Evolutionary conservation across 92 coral and sea anemone species (phyloP), one percentile per base, ranked within the genome.

Genomic region (Anthopleura xanthogrammica): DNA sequence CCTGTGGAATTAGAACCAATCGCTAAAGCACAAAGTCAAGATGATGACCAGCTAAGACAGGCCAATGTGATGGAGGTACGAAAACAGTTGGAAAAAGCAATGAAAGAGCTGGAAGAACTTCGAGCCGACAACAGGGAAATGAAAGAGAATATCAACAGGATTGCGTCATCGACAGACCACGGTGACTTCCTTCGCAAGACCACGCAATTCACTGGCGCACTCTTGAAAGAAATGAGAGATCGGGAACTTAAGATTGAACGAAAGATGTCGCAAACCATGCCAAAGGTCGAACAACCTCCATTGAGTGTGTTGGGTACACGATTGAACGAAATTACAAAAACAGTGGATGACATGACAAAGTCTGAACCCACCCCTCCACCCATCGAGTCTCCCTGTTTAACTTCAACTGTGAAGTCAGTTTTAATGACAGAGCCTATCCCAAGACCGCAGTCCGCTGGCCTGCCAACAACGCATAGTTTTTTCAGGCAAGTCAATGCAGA

Each of bases 61-160:
- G 60, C 66, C 64, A 88, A 85, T 54, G 92, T 85, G 41, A 82
- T 68, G 55, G 77, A 85, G 43, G 75, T 93, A 40, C 90, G 82
- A 60, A 87, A 88, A 23, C 91, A 93, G 70, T 81, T 93, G 19
- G 82, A 85, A 72, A 90, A 62, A 57, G 92, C 93, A 36, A 73
- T 93, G 83, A 74, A 71, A 22, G 89, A 93, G 77, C 88, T 93
- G 55, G 94, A 91, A 83, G 83, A 78, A 17, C 78, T 93, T 40
- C 88, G 90, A 83, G 75, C 76, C 12, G 97, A 93, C 86, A 93
- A 91, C 82, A 82, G 75, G 20, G 92, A 90, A 56, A 88, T 93
- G 91, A 93, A 91, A 72, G 83, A 81, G 40, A 89, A 90, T 71
- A 83, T 93, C 68, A 57, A 54, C 72, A 88, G 82, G 17, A 85